Conservation (phyloP, 1,140 invertebrate species). For the Gonioctena quinquepunctata region DNA sequence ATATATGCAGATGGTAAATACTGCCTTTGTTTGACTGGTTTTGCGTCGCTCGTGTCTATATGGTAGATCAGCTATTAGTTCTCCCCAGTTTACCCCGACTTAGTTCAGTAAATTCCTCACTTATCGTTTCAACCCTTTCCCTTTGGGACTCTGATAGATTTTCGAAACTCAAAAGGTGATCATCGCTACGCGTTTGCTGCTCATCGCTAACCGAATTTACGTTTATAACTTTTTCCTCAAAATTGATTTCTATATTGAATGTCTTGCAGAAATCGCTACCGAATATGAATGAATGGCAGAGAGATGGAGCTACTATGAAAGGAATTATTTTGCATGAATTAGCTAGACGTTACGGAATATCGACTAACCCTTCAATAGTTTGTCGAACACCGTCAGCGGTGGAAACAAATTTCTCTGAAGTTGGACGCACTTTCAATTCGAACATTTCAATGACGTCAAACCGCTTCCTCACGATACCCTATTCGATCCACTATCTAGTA, state of each 20-base stretch:
- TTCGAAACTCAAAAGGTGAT: background rate
- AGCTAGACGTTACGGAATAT: background rate
- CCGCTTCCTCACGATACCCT: background rate
- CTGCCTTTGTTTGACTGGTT: conserved; percentile 17
- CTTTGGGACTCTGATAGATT: background rate
- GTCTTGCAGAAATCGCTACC: conserved; percentile 1
- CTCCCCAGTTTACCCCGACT: conserved; percentile 49
- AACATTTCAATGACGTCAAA: background rate
- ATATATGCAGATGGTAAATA: conserved; percentile 23
- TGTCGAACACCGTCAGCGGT: background rate
- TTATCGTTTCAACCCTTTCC: background rate
- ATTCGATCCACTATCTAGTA: conserved; percentile 1
- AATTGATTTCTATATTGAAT: background rate
- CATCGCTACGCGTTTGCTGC: too few species aligned
- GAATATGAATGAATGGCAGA: background rate
- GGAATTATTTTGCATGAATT: background rate
- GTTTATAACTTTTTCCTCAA: too few species aligned
- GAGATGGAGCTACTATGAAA: background rate
- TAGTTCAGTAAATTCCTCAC: too few species aligned
- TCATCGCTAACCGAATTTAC: too few species aligned
- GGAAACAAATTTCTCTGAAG: background rate
- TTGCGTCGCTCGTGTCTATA: background rate
- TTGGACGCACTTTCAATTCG: background rate
- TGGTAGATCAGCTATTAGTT: conserved; percentile 7
- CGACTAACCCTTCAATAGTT: background rate